Evolutionary conservation across 2,888 invertebrate genomes (phyloP), one percentile per base, ranked within the genome.

Genomic region (Oegoconia quadripuncta): DNA sequence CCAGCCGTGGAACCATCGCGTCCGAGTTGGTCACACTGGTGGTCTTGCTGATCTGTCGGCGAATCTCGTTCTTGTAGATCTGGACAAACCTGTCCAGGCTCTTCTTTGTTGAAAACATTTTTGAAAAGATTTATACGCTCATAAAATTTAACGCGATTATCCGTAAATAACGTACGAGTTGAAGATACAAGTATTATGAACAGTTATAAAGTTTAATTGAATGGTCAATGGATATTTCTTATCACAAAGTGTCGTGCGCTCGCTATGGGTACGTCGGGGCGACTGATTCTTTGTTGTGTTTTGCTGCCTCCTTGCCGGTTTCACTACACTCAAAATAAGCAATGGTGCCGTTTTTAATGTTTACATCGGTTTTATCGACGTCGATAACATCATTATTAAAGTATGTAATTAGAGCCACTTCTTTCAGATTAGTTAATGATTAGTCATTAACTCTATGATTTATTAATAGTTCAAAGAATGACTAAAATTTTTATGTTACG

Each of bases 21-120:
- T 90, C 90, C 35, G 90, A 90, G 63, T 90, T 90, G 9, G 90
- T 88, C 31, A 88, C 88, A 61, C 89, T 89, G 12, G 89, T 88
- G 0, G 90, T 90, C 72, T 90, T 91, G 71, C 90, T 90, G 50
- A 91, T 91, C 44, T 86, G 81, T 45, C 88, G 74, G 55, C 83
- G 77, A 36, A 87, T 59, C 55, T 87, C 87, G 55, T 80, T 78
- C 58, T 74, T 81, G 62, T 83, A 86, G 33, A 74, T 61, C 52
- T 80, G 77, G 37, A 83, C 52, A 40, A 84, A 56, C 56, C 62
- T 78, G 34, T 82, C 82, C 54, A 81, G 61, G 55, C 77, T 75
- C 55, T 74, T 81, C 68, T 69, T 77, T 29, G 84, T 69, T 8
- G 78, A 72, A 60, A 77, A 82, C 88, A 88, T 87, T 46, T 65